Conservation (phyloP, 2,888 invertebrate species). For the Lasius platythorax region DNA sequence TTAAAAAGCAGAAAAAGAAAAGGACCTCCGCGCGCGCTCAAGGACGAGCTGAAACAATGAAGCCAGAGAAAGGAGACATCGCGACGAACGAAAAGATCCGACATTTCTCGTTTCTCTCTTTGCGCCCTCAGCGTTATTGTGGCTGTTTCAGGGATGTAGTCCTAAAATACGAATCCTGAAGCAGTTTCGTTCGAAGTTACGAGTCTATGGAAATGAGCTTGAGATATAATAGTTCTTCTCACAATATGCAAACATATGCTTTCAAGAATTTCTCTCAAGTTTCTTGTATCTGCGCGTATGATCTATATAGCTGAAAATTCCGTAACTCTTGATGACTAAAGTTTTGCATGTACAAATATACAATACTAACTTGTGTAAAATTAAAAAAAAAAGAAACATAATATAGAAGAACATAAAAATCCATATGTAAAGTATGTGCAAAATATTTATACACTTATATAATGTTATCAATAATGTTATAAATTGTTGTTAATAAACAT, state of each 20-base stretch:
- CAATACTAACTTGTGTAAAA: background rate
- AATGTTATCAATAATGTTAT: background rate
- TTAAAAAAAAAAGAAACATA: background rate
- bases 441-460: background rate
- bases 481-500: too few relatives aligned
- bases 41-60: conserved; percentile 62
- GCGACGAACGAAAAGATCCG: conserved; percentile 36
- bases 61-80: conserved; percentile 41
- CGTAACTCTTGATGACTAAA: background rate
- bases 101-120: background rate
- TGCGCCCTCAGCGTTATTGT: background rate
- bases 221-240: conserved; percentile 34
- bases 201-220: conserved; percentile 36
- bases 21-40: conserved; percentile 16
- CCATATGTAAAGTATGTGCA: background rate
- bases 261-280: conserved; percentile 22
- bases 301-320: conserved; percentile 6
- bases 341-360: background rate
- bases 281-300: background rate
- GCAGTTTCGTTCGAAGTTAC: conserved; percentile 34
- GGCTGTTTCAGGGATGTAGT: conserved; percentile 27
- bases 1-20: conserved; percentile 57
- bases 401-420: background rate
- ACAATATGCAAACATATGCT: conserved; percentile 36
- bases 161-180: conserved; percentile 39